Percentiles rank a stretch among this genome's conserved stretches.
Conservation (phyloP, 2,797 vertebrate species). For the Pogonophryne albipinna region DNA sequence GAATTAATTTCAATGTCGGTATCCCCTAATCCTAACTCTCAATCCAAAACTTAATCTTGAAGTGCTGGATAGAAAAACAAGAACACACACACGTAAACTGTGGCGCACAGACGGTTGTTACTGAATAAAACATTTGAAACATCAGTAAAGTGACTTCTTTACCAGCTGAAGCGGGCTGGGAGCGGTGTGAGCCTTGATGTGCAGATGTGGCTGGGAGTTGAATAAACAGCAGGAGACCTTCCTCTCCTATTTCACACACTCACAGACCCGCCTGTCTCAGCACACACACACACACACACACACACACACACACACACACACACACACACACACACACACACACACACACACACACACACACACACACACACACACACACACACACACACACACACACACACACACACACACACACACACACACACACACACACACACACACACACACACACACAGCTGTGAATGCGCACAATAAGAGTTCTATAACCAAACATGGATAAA, state of each 20-base stretch:
- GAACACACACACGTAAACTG: conserved; percentile 24
- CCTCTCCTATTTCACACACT: conserved; percentile 30
- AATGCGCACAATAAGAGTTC: too few relatives aligned
- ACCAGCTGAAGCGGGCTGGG: conserved; percentile 46
- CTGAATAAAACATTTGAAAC: conserved; percentile 75
- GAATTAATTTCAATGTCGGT: conserved; percentile 6
- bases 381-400: conserved; percentile 12
- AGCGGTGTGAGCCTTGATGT: conserved; percentile 64
- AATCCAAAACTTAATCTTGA: conserved; percentile 24
- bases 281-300: neutral
- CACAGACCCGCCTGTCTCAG: conserved; percentile 25
- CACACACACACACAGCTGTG: neutral
- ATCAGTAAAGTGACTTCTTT: conserved; percentile 44
- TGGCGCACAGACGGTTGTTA: conserved; percentile 42
- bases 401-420: neutral
- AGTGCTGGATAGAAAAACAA: conserved; percentile 12
- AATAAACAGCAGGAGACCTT: conserved; percentile 40
- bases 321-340: neutral
- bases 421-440: neutral
- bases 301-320: neutral
- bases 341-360: neutral
- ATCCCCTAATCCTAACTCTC: conserved; percentile 10
- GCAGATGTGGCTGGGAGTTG: conserved; percentile 65
- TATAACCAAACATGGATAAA: too few relatives aligned
- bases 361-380: neutral